These are phyloP conservation scores for Rhysida immarginata DNA, from an alignment of 1,140 invertebrate genomes.

Conservation along the genomic window DNA sequence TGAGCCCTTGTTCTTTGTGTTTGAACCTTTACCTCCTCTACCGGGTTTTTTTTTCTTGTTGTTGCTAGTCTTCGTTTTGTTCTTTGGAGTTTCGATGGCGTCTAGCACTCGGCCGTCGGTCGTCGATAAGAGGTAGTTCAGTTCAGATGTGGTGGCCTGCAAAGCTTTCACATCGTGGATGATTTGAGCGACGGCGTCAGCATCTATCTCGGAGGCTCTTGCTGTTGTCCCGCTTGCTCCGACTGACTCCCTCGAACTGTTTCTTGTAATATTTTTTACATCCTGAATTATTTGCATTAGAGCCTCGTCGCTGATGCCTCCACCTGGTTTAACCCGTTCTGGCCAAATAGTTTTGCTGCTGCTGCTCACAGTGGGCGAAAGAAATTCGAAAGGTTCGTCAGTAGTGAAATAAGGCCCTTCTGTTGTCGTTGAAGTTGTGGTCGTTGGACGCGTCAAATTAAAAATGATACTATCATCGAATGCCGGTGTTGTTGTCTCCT, in stretches of 20 bases:
- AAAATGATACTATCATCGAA: no score
- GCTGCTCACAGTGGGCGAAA: no score
- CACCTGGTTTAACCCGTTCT: background rate
- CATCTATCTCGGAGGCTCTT: background rate
- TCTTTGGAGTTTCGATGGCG: background rate
- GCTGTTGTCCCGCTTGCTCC: background rate
- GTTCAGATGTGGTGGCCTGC: no score
- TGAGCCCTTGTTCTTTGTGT: background rate
- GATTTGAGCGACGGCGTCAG: background rate
- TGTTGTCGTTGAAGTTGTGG: background rate
- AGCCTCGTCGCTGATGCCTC: conserved; percentile 1
- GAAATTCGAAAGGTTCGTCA: background rate
- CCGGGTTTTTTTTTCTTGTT: background rate
- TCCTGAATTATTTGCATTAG: background rate
- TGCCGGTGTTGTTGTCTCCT: no score
- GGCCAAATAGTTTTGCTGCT: background rate
- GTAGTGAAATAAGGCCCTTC: background rate
- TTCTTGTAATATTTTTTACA: background rate
- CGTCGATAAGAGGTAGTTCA: no score
- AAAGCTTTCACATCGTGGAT: background rate
- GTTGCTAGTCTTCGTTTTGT: background rate
- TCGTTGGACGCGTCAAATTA: no score
- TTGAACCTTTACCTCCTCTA: background rate
- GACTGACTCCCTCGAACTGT: background rate
- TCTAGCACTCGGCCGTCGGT: no score